Conservation (phyloP, 1,140 invertebrate species). For the Charaxes varanes region DNA sequence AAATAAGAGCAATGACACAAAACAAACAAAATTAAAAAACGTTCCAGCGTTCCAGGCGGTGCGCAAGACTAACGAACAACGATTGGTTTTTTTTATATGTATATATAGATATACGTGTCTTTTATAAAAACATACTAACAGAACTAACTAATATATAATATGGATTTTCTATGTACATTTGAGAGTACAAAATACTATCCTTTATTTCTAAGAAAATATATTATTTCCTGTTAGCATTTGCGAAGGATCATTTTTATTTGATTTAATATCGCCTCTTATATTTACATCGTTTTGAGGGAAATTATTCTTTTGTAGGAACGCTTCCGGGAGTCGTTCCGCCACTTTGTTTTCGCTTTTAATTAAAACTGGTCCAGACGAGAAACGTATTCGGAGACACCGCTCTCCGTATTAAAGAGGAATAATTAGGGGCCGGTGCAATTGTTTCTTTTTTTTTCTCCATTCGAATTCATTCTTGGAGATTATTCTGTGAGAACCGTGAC, state of each 20-base stretch:
- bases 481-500: constrained; percentile 22
- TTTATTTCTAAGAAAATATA: too few relatives aligned
- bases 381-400: constrained; percentile 28
- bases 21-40: too few relatives aligned
- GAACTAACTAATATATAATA: too few relatives aligned
- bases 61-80: too few relatives aligned
- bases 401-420: constrained; percentile 36
- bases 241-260: neutral
- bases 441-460: constrained; percentile 16
- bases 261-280: constrained; percentile 22
- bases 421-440: constrained; percentile 31
- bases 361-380: constrained; percentile 54
- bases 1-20: too few relatives aligned
- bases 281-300: constrained; percentile 29
- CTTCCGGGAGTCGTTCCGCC: constrained; percentile 32
- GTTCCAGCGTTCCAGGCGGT: too few relatives aligned
- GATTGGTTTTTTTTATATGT: too few relatives aligned
- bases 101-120: too few relatives aligned
- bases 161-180: too few relatives aligned
- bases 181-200: too few relatives aligned
- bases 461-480: constrained; percentile 10
- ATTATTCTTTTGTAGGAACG: constrained; percentile 53
- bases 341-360: constrained; percentile 62
- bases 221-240: too few relatives aligned
- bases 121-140: too few relatives aligned